Percentiles rank a stretch among this genome's conserved stretches.
phyloP scores from a whole-genome alignment of 2,113 vertebrate genomes.

The Myocastor coypus region DNA sequence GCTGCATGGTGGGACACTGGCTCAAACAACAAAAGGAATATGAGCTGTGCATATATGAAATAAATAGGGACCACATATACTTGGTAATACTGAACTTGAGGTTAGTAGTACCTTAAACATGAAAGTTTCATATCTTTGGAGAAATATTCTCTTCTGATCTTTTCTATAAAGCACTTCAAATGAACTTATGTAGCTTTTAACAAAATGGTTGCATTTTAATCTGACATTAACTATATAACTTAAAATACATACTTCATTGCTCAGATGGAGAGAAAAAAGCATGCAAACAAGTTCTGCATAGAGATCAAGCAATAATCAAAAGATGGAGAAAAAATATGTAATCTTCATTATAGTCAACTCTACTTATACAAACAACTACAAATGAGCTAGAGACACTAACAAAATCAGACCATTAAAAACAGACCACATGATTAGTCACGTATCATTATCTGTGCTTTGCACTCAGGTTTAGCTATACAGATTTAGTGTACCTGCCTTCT shows the following conservation, averaged over 20 bases:
- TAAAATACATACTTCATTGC: slow-evolving; percentile 31
- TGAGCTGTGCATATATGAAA: neutral
- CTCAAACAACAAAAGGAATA: neutral
- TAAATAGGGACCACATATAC: neutral
- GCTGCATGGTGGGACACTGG: neutral
- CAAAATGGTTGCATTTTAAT: slow-evolving; percentile 33
- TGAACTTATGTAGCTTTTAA: slow-evolving; percentile 26
- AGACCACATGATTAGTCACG: slow-evolving; percentile 74
- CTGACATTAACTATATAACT: slow-evolving; percentile 44
- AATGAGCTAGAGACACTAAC: slow-evolving; percentile 59
- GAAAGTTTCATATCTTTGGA: slow-evolving; percentile 64
- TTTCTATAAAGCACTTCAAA: slow-evolving; percentile 42
- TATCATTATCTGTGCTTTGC: slow-evolving; percentile 67
- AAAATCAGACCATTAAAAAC: slow-evolving; percentile 66
- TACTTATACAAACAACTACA: slow-evolving; percentile 53
- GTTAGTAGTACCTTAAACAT: slow-evolving; percentile 47
- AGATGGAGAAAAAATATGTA: slow-evolving; percentile 51
- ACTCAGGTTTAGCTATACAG: slow-evolving; percentile 66
- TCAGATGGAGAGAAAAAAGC: slow-evolving; percentile 50
- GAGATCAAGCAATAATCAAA: slow-evolving; percentile 50
- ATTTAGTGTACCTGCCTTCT: slow-evolving; percentile 67
- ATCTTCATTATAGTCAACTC: slow-evolving; percentile 28
- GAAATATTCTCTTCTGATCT: slow-evolving; percentile 11
- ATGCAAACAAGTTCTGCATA: slow-evolving; percentile 52
- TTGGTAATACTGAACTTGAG: neutral